Evolutionary conservation across 1,140 invertebrate genomes (phyloP), one percentile per base, ranked within the genome.

Genomic region (Pomacea maculata): DNA sequence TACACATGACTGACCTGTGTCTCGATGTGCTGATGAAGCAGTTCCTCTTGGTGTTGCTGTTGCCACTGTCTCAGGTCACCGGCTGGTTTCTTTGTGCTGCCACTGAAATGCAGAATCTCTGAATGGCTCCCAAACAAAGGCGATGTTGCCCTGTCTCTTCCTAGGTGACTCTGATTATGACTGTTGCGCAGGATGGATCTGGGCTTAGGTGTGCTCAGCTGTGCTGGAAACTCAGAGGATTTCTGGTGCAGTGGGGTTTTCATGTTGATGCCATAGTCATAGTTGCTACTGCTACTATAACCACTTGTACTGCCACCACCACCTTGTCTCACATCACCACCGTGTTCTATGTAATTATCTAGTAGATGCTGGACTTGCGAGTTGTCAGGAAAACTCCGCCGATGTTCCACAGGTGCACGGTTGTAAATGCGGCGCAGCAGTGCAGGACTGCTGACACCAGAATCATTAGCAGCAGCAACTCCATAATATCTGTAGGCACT

Each of bases 31-130:
- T 82, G 82, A 82, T 86, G 82, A 11, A 82, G 21, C 9, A 84
- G 80, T 63, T 84, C 77, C 25, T 85, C 82, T 65, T 85, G 83
- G 67, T 87, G 86, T 63, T 84, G 83, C 75, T 85, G 83, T 76
- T 86, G 86, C 86, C 86, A 86, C n/a, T 85, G 81, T 1, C 83
- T 78, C 14, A 86, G 67, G 67, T 83, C 83, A 7, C 79, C 83
- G 10, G 82, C 64, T 10, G 73, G 19, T 19, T 75, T 73, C 57
- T 82, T 82, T 17, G 75, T 29, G 63, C 75, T 80, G 19, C 79
- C 72, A 55, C 64, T 55, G 14, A 63, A 67, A 34, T 80, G 79
- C 64, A 80, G 72, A 17, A 67, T 65, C 65, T 78, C 67, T n/a
- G 73, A 52, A 2, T 21, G 77, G 45, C 70, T 57, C 4, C 52